Base-by-base conservation (phyloP, 1,140 invertebrate species). In the Caenorhabditis latens region DNA sequence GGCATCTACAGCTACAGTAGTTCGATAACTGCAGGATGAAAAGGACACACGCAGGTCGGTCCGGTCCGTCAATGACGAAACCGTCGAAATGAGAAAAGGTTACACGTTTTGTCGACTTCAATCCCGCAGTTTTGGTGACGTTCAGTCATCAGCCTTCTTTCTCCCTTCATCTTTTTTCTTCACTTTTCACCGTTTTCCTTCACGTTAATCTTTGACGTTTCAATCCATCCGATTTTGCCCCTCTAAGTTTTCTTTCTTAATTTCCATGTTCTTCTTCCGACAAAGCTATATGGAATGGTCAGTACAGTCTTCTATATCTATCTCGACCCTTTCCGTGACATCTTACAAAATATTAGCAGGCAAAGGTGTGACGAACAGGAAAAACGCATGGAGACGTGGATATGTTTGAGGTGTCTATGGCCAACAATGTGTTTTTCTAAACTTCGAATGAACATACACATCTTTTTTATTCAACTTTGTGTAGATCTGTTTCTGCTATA, bases 121-220 rank as follows among this genome's bases (percentile, higher is more conserved):
- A 71, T 71, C 43, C 65, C 65, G 65, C 32, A 32, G 61, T 32
- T 32, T 65, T 65, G 61, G 61, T 71, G 65, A 71, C 65, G 65
- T 79, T 79, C 71, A 50, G 19, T 79, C 71, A 79, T 50, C 71
- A 79, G 19, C 16, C 67, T 24, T 19, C 46, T 13, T 11, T 4
- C 19, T 79, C n/a, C 3, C 21, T 13, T 71, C 65, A 40, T 16
- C 46, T 19, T 43, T 46, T 42, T 71, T 71, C 65, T 65, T 42
- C 61, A 13, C 32, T 71, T 79, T 79, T 46, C 21, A 53, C 21
- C 46, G 71, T 40, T 79, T 79, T 79, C 71, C 21, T 71, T 79
- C 71, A 79, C 71, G 71, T 79, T 79, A 79, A 79, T 79, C 71
- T 79, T 79, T 79, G 71, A 79, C 71, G 71, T 79, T 79, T 79